A percentile compares a stretch with the other conserved stretches of the same genome.
Evolutionary conservation across 1,140 invertebrate genomes (phyloP).

Genomic region (Brachionus koreanus): DNA sequence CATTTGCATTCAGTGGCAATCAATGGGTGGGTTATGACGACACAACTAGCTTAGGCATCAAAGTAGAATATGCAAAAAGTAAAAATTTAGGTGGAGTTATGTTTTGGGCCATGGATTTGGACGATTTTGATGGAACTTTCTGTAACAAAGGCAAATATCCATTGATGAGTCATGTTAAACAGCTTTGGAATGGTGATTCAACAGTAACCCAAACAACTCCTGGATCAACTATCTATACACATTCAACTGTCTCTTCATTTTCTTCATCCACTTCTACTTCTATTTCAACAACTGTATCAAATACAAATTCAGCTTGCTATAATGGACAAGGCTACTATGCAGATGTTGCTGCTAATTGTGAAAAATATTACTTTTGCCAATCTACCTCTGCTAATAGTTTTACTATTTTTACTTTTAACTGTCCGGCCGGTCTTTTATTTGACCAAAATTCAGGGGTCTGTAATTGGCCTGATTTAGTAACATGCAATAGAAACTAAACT

Average conservation of each 20-base stretch:
- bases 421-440: not conserved
- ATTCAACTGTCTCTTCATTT: not conserved
- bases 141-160: conserved; percentile 44
- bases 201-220: not conserved
- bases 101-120: conserved; percentile 43
- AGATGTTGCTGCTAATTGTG: not conserved
- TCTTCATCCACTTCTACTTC: not conserved
- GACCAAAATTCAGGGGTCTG: not conserved
- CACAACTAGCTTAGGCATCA: conserved; percentile 50
- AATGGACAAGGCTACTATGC: not conserved
- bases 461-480: not conserved
- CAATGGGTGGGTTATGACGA: conserved; percentile 96
- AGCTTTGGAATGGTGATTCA: not conserved
- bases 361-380: conserved; percentile 6
- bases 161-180: conserved; percentile 6
- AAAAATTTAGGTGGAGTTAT: conserved; percentile 33
- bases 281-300: not conserved
- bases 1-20: conserved; percentile 76
- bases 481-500: not conserved
- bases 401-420: not conserved
- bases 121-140: conserved; percentile 43
- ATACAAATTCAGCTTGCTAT: not conserved
- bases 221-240: not conserved
- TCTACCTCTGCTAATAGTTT: not conserved
- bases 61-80: conserved; percentile 45